A percentile compares a stretch with the other conserved stretches of the same genome.
These are phyloP conservation scores for Naja naja DNA, from an alignment of 2,113 vertebrate genomes.

Conservation along the genomic window DNA sequence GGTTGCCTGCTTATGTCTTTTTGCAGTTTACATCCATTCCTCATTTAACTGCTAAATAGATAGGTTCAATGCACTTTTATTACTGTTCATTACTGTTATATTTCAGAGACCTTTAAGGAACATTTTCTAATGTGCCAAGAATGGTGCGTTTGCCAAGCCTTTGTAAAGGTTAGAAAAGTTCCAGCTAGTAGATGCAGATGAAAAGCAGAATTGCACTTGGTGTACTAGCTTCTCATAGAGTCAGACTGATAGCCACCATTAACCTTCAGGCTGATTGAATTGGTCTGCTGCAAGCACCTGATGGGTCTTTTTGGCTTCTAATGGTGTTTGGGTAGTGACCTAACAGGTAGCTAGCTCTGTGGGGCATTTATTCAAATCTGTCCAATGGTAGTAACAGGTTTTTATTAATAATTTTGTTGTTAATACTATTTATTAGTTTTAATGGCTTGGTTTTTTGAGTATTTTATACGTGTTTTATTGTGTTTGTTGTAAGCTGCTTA, in stretches of 20 bases:
- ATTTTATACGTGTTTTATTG: not conserved
- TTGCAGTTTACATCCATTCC: not conserved
- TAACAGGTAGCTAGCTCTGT: not conserved
- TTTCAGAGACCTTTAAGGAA: not conserved
- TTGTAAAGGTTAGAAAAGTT: not conserved
- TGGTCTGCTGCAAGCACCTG: not conserved
- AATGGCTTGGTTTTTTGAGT: not conserved
- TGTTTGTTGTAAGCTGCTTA: not conserved
- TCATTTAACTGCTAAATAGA: not conserved
- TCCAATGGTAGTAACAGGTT: not conserved
- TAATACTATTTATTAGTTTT: not conserved
- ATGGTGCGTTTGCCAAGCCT: not conserved
- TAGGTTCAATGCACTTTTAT: not conserved
- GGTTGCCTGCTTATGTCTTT: conserved; percentile 12
- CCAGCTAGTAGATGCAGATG: not conserved
- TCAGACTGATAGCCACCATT: not conserved
- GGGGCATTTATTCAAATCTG: not conserved
- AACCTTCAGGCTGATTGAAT: not conserved
- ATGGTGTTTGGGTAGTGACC: not conserved
- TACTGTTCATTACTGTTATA: not conserved
- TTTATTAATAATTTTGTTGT: not conserved
- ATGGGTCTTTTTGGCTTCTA: not conserved
- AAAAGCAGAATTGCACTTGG: not conserved
- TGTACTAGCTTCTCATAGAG: not conserved
- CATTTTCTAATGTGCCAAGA: not conserved